Percentiles rank a stretch among this genome's conserved stretches.
Conservation (phyloP, 2,113 vertebrate genomes). For the Syngnathus scovelli region DNA sequence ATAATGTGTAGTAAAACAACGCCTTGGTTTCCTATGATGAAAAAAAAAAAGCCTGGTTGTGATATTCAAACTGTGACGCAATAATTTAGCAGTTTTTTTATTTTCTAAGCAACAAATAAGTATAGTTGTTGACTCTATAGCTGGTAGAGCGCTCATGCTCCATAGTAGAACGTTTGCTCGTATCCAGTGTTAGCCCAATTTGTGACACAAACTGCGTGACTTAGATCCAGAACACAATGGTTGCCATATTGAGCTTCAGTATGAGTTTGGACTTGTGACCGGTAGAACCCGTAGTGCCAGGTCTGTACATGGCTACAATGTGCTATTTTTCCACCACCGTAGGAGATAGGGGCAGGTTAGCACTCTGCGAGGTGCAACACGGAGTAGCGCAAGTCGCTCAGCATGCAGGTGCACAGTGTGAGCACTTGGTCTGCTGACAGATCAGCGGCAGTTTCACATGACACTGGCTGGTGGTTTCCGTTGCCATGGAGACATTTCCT, state of each 20-base stretch:
- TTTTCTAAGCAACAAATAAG: too few relatives aligned
- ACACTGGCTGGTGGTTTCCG: slow-evolving; percentile 79
- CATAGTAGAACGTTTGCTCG: background rate
- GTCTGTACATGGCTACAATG: slow-evolving; percentile 22
- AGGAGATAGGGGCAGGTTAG: slow-evolving; percentile 32
- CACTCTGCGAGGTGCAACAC: slow-evolving; percentile 30
- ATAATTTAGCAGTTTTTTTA: too few relatives aligned
- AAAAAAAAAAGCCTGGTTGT: too few relatives aligned
- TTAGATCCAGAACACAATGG: slow-evolving; percentile 8
- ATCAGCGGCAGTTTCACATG: slow-evolving; percentile 71
- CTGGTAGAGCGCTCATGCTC: background rate
- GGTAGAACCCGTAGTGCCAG: slow-evolving; percentile 18
- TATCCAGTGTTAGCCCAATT: background rate
- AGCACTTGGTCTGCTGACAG: slow-evolving; percentile 59
- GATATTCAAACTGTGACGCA: too few relatives aligned
- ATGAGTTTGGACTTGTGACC: slow-evolving; percentile 35
- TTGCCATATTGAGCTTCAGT: slow-evolving; percentile 34
- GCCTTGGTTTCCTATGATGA: too few relatives aligned
- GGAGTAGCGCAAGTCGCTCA: slow-evolving; percentile 40
- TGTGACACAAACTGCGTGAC: background rate
- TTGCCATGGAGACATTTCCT: slow-evolving; percentile 83
- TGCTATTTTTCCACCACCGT: slow-evolving; percentile 41
- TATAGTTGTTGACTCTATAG: background rate
- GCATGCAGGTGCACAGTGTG: slow-evolving; percentile 59
- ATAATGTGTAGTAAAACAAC: too few relatives aligned